These are phyloP conservation scores for Lutjanus argentimaculatus DNA, from an alignment of 2,797 vertebrate genomes.

Conservation along the genomic window DNA sequence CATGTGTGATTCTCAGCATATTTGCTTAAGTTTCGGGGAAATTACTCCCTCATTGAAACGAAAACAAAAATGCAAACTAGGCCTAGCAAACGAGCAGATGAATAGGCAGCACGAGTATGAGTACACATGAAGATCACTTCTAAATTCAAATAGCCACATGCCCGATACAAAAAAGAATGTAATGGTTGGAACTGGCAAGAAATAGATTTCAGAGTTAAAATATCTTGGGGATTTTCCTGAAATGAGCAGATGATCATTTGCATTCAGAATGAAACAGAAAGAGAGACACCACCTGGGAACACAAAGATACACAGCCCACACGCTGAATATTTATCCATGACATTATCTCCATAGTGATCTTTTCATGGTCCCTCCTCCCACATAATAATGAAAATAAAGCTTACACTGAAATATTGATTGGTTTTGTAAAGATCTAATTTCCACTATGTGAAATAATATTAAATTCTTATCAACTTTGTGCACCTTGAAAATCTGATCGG, in stretches of 20 bases:
- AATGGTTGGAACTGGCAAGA: not conserved
- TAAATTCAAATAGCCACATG: slow-evolving; percentile 9
- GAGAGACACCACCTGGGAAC: not conserved
- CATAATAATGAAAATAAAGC: not conserved
- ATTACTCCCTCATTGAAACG: not conserved
- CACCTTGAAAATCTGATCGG: not conserved
- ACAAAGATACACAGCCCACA: not conserved
- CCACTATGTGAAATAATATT: not conserved
- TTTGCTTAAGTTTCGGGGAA: slow-evolving; percentile 30
- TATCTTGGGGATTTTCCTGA: slow-evolving; percentile 2
- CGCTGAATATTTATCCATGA: slow-evolving; percentile 4
- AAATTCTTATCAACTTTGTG: not conserved
- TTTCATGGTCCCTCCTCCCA: not conserved
- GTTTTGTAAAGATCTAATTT: not conserved
- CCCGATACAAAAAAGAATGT: not conserved
- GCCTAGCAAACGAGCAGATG: slow-evolving; percentile 2
- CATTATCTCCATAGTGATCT: slow-evolving; percentile 1
- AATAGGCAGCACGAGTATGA: not conserved
- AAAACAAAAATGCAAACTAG: slow-evolving; percentile 31
- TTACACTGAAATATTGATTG: not conserved
- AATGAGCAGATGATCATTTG: slow-evolving; percentile 22
- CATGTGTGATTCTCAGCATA: not conserved
- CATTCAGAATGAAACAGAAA: slow-evolving; percentile 1
- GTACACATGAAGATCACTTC: not conserved
- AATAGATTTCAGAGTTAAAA: not conserved